phyloP scores from a whole-genome alignment of 1,140 invertebrate species.

The Andrena cerasifolii region DNA sequence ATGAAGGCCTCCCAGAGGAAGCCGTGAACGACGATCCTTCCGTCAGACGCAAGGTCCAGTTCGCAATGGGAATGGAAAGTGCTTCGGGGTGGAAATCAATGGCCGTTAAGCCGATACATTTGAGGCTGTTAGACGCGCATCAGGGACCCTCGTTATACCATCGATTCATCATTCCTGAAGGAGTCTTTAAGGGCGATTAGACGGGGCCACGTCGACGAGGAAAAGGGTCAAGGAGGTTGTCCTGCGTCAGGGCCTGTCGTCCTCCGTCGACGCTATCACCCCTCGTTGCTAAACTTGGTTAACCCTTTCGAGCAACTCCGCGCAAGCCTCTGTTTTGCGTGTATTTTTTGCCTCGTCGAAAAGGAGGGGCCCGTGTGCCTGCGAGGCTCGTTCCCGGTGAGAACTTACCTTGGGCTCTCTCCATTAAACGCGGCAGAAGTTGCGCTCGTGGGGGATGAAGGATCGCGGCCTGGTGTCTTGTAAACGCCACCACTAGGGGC shows the following conservation, averaged over 20 bases:
- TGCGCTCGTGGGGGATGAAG: no score
- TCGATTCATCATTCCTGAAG: conserved; percentile 64
- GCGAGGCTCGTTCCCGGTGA: conserved; percentile 18
- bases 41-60: neutral
- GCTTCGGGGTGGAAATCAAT: conserved; percentile 26
- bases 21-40: neutral
- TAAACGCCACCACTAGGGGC: neutral
- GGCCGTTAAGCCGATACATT: conserved; percentile 53
- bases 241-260: conserved; percentile 30
- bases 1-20: neutral
- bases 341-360: neutral
- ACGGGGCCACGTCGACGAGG: conserved; percentile 27
- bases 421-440: neutral
- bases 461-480: neutral
- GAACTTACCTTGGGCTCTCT: conserved; percentile 7
- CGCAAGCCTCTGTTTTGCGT: neutral
- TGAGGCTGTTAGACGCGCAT: neutral
- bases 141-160: conserved; percentile 61
- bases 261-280: conserved; percentile 13
- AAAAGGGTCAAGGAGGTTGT: conserved; percentile 37
- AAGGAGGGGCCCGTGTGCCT: neutral
- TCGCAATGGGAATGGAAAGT: neutral
- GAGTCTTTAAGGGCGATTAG: conserved; percentile 62
- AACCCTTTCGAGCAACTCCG: conserved; percentile 40
- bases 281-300: conserved; percentile 16